Evolutionary conservation across 2,797 vertebrate species (phyloP), one percentile per base, ranked within the genome.

Genomic region (Sebastes iracundus): DNA sequence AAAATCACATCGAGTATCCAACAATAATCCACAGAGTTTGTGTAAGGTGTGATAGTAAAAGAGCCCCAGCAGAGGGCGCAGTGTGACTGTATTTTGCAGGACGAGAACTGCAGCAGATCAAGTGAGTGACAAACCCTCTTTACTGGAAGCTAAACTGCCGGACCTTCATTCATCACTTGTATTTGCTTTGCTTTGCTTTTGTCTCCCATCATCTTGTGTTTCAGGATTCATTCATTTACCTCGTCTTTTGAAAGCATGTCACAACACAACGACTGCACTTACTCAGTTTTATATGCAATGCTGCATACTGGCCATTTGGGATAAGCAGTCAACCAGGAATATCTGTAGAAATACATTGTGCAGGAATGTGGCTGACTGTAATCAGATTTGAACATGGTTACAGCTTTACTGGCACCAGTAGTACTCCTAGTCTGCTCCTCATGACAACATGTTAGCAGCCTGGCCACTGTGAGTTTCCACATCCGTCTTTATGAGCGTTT

Each of bases 31-130:
- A 73, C 14, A 12, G 0, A 1, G 2, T 27, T 38, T 12, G 12
- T 1, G n/a, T 7, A 38, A 25, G 12, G 20, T 58, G 52, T 32
- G 35, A 23, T 6, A 53, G 28, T 33, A 3, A 13, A 20, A 4
- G 2, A 35, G 9, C 27, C 5, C 64, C 75, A 77, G 80, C 46
- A 81, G 73, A 60, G 67, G 79, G 61, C 28, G 27, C 73, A 38
- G 35, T 30, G 22, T 16, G 52, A 65, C 68, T 28, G 20, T 22
- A 3, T 25, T 42, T 22, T 16, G 7, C 4, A 22, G 18, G 32
- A 28, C 0, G 25, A 46, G 20, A 22, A 18, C 28, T 33, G 11
- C 22, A 35, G 52, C 64, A 33, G 38, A 58, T 38, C 30, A 13
- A 20, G 14, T 25, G 28, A 60, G 30, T 22, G 42, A 28, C 2